These are phyloP conservation scores for Bellardia pandia DNA, from an alignment of 2,888 invertebrate genomes.

Conservation along the genomic window DNA sequence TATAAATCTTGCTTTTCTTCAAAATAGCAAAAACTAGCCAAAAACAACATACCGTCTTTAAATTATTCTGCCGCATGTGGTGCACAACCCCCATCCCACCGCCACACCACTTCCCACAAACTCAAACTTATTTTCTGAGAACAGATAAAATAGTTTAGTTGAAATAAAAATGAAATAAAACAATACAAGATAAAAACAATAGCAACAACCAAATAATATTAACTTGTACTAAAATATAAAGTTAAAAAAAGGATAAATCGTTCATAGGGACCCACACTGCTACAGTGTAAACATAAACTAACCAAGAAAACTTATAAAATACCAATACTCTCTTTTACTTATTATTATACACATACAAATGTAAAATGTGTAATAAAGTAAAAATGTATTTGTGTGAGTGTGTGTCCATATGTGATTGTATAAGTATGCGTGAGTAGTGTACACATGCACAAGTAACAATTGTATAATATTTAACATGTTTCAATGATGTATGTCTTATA, in stretches of 20 bases:
- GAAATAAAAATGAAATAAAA: slow-evolving; percentile 63
- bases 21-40: slow-evolving; percentile 27
- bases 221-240: slow-evolving; percentile 66
- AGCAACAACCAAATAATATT: slow-evolving; percentile 54
- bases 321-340: slow-evolving; percentile 42
- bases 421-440: slow-evolving; percentile 23
- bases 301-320: slow-evolving; percentile 65
- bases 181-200: slow-evolving; percentile 55
- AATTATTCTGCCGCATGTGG: slow-evolving; percentile 55
- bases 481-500: slow-evolving; percentile 70
- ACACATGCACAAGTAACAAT: slow-evolving; percentile 56
- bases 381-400: slow-evolving; percentile 6
- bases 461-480: slow-evolving; percentile 68
- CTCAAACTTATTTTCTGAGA: slow-evolving; percentile 17
- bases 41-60: slow-evolving; percentile 49
- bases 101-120: background rate
- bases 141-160: slow-evolving; percentile 53
- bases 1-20: slow-evolving; percentile 53
- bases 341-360: slow-evolving; percentile 33
- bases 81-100: slow-evolving; percentile 13
- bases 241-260: slow-evolving; percentile 67
- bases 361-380: slow-evolving; percentile 35
- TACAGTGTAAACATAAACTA: slow-evolving; percentile 42
- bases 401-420: slow-evolving; percentile 24
- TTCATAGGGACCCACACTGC: slow-evolving; percentile 23